These are phyloP conservation scores for Hedychridium roseum DNA, from an alignment of 2,888 invertebrate species.

Conservation along the genomic window DNA sequence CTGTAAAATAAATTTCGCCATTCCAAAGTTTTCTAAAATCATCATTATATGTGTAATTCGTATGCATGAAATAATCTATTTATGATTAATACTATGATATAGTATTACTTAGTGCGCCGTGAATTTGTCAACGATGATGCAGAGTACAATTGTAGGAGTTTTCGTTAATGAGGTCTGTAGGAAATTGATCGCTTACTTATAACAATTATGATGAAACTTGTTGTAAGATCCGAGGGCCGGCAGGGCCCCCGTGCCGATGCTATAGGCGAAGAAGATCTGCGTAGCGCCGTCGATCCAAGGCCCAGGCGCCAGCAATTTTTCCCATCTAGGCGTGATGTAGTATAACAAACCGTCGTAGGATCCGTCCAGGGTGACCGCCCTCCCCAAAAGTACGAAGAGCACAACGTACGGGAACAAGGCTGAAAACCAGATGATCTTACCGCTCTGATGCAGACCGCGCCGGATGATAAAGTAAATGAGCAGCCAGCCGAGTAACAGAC, in stretches of 20 bases:
- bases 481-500: conserved; percentile 73
- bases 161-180: too few relatives aligned
- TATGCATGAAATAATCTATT: too few relatives aligned
- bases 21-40: conserved; percentile 30
- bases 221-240: conserved; percentile 80
- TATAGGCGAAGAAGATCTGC: conserved; percentile 81
- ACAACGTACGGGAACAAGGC: conserved; percentile 79
- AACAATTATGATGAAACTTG: conserved; percentile 79
- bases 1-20: conserved; percentile 58
- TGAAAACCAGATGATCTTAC: conserved; percentile 83
- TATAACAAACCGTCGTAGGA: conserved; percentile 72
- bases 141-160: too few relatives aligned
- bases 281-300: conserved; percentile 81
- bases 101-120: too few relatives aligned
- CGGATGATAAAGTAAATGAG: conserved; percentile 76
- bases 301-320: conserved; percentile 65
- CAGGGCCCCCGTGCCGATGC: conserved; percentile 79
- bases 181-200: conserved; percentile 71
- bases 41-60: too few relatives aligned
- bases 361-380: conserved; percentile 75
- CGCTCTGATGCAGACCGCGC: conserved; percentile 78
- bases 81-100: too few relatives aligned
- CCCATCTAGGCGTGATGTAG: conserved; percentile 73
- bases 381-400: conserved; percentile 71
- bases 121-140: too few relatives aligned